phyloP scores from a whole-genome alignment of 2,797 vertebrate genomes.

The Varecia variegata region DNA sequence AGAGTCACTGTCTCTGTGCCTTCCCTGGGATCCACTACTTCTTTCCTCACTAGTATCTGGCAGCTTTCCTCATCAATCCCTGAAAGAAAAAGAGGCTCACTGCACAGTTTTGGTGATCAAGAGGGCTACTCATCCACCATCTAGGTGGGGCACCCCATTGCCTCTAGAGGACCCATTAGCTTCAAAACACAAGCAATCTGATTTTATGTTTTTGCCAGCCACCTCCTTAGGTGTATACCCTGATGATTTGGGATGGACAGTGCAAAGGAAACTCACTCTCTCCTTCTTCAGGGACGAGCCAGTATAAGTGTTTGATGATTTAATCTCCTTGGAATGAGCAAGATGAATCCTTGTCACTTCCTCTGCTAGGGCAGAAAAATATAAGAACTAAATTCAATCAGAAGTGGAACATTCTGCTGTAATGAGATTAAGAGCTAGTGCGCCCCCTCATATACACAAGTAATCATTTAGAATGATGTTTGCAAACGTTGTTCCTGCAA shows the following conservation, averaged over 20 bases:
- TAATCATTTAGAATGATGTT: neutral
- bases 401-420: neutral
- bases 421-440: neutral
- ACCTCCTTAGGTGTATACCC: neutral
- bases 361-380: neutral
- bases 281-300: neutral
- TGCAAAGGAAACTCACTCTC: neutral
- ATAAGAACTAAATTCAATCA: neutral
- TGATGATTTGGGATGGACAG: neutral
- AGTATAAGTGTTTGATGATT: neutral
- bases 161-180: neutral
- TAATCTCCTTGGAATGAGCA: neutral
- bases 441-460: neutral
- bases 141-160: too few relatives aligned
- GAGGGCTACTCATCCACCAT: neutral
- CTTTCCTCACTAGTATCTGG: neutral
- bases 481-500: neutral
- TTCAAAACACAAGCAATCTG: neutral
- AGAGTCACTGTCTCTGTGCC: neutral
- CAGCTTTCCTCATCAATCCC: neutral
- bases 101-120: neutral
- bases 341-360: neutral
- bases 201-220: neutral
- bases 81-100: neutral
- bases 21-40: neutral